Evolutionary conservation across 2,797 vertebrate species (phyloP).

Genomic region (Syngnathus rostellatus): DNA sequence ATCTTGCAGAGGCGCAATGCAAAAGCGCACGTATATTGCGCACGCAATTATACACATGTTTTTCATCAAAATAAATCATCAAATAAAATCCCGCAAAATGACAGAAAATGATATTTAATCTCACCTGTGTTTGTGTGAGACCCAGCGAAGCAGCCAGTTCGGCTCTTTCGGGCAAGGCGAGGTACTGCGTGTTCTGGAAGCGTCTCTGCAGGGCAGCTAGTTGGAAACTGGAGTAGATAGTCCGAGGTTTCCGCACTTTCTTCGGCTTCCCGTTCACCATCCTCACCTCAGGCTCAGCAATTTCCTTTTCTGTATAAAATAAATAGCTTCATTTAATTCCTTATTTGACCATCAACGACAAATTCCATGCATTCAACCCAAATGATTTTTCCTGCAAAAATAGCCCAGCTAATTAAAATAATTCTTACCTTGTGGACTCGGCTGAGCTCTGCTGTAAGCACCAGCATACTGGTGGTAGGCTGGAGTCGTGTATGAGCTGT

Average conservation of each 20-base stretch:
- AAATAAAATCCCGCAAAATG: rapidly evolving
- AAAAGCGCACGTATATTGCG: neutral
- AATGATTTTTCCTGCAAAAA: neutral
- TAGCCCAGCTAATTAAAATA: neutral
- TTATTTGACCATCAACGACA: neutral
- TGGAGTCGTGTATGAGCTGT: constrained; percentile 83
- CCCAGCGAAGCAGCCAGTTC: constrained; percentile 93
- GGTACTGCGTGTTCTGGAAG: constrained; percentile 98
- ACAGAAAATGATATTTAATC: neutral
- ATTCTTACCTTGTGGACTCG: constrained; percentile 83
- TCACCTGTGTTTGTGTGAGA: constrained; percentile 96
- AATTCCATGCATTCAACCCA: neutral
- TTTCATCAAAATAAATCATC: neutral
- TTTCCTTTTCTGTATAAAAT: constrained; percentile 80
- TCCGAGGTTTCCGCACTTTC: constrained; percentile 95
- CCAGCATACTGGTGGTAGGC: constrained; percentile 91
- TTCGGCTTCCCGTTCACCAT: constrained; percentile 99
- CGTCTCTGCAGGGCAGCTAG: constrained; percentile 91
- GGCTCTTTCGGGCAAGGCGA: constrained; percentile 94
- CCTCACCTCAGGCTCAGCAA: constrained; percentile 87
- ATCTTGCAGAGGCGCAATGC: constrained; percentile 26
- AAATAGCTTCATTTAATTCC: neutral
- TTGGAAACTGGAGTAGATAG: constrained; percentile 98
- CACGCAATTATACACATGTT: neutral
- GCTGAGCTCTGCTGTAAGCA: constrained; percentile 84